A percentile compares a stretch with the other conserved stretches of the same genome.
Conservation (phyloP, 1,140 invertebrate genomes). For the Macrobrachium rosenbergii region DNA sequence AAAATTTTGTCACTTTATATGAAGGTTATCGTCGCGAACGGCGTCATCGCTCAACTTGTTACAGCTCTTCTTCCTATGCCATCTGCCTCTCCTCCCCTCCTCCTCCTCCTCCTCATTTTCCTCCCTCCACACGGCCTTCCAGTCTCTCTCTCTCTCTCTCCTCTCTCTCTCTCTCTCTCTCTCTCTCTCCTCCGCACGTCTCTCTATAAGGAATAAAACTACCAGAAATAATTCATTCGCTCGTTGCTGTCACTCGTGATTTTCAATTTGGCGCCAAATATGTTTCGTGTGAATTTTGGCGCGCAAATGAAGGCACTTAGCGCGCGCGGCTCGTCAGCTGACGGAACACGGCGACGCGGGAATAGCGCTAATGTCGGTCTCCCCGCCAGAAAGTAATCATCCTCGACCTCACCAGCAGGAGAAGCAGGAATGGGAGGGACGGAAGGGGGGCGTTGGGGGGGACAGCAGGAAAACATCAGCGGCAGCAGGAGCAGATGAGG, state of each 20-base stretch:
- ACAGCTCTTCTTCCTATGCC: not conserved
- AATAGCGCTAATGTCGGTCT: constrained; percentile 48
- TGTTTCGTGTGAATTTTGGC: constrained; percentile 63
- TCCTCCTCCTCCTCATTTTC: not conserved
- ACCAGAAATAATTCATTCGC: constrained; percentile 59
- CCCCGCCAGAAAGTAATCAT: constrained; percentile 46
- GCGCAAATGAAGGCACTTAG: constrained; percentile 64
- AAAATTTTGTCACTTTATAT: no score
- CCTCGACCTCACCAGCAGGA: constrained; percentile 26
- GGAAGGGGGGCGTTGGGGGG: not conserved
- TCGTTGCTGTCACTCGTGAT: constrained; percentile 61
- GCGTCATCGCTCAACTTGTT: not conserved
- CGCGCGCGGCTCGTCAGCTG: constrained; percentile 49
- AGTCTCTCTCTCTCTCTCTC: not conserved
- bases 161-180: not conserved
- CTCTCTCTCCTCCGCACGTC: not conserved
- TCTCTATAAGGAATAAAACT: constrained; percentile 44
- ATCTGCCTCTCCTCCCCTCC: not conserved
- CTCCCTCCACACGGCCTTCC: constrained; percentile 4
- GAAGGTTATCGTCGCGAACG: not conserved
- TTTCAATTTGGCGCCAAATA: constrained; percentile 64
- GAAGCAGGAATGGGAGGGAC: constrained; percentile 1
- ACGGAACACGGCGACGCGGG: constrained; percentile 33
- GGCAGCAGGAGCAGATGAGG: not conserved
- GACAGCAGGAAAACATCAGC: not conserved